phyloP scores from a whole-genome alignment of 2,888 invertebrate species.

The Patella pellucida region DNA sequence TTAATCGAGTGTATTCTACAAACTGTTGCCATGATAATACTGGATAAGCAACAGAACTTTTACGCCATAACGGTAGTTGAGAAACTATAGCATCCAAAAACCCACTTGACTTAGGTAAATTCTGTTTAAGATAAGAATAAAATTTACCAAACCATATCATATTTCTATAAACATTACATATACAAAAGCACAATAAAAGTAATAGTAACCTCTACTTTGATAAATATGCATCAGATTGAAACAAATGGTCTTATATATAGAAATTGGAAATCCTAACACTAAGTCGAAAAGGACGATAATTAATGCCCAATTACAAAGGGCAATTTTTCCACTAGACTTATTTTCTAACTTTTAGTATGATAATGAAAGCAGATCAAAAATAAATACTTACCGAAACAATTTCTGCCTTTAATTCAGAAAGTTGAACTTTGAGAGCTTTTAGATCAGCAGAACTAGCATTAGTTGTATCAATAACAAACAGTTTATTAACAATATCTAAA shows the following conservation, averaged over 20 bases:
- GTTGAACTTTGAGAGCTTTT: constrained; percentile 76
- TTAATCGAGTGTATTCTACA: constrained; percentile 74
- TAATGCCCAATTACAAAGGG: too few relatives aligned
- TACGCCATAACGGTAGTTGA: constrained; percentile 74
- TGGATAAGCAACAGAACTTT: constrained; percentile 76
- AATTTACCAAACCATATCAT: neutral
- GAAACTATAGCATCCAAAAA: constrained; percentile 76
- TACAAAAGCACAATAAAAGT: neutral
- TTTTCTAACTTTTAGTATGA: too few relatives aligned
- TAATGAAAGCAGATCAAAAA: too few relatives aligned
- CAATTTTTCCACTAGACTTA: too few relatives aligned
- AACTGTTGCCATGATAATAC: constrained; percentile 77
- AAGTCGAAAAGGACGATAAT: neutral
- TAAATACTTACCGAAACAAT: constrained; percentile 73
- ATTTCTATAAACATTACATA: neutral
- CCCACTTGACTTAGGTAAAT: constrained; percentile 75
- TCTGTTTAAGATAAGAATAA: constrained; percentile 68
- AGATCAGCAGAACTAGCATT: constrained; percentile 77
- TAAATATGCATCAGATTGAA: too few relatives aligned
- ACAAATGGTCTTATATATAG: neutral
- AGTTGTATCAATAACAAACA: constrained; percentile 78
- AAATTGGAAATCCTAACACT: neutral
- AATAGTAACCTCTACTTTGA: neutral
- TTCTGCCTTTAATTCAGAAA: constrained; percentile 73
- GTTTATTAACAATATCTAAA: constrained; percentile 75